Evolutionary conservation across 2,113 vertebrate genomes (phyloP).

Genomic region (Bungarus multicinctus): DNA sequence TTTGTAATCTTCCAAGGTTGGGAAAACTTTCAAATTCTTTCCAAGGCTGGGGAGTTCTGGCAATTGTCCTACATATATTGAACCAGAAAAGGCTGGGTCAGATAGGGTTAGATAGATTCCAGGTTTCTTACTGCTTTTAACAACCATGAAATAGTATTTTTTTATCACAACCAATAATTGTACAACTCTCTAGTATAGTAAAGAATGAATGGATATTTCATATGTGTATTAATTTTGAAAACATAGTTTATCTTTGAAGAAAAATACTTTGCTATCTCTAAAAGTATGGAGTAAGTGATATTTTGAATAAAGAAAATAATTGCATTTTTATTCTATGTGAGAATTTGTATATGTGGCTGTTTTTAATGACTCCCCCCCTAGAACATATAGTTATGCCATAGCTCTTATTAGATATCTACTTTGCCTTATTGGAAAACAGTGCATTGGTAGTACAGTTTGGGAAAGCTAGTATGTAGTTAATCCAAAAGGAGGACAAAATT

Average conservation of each 20-base stretch:
- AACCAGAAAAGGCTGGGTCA: not conserved
- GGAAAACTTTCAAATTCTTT: not conserved
- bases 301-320: not conserved
- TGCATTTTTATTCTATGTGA: not conserved
- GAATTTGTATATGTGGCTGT: not conserved
- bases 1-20: not conserved
- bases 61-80: not conserved
- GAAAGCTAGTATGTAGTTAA: not conserved
- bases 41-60: not conserved
- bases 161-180: not conserved
- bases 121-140: not conserved
- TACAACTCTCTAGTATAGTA: not conserved
- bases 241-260: not conserved
- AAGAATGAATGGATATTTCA: not conserved
- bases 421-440: not conserved
- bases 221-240: not conserved
- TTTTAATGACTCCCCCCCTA: not conserved
- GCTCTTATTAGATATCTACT: not conserved
- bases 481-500: not conserved
- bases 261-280: not conserved
- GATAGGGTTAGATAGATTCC: not conserved
- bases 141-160: not conserved
- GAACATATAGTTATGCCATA: not conserved
- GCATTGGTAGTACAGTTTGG: not conserved
- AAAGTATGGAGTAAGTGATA: not conserved